Conservation (phyloP, 2,888 invertebrate genomes). For the Trimorus sp. region DNA sequence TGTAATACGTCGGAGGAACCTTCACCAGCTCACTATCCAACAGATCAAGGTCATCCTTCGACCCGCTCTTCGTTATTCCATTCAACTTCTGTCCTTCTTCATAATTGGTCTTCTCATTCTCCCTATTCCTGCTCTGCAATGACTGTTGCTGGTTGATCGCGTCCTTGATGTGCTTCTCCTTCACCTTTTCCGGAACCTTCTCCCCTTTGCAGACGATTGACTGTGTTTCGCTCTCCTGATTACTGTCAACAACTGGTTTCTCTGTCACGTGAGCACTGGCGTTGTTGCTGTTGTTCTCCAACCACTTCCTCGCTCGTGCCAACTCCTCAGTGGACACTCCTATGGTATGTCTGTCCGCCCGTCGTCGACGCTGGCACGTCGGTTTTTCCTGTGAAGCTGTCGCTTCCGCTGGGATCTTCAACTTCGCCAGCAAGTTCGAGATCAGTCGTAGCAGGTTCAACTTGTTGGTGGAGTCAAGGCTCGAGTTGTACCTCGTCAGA, state of each 20-base stretch:
- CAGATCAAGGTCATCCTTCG: slow-evolving; percentile 57
- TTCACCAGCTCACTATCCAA: slow-evolving; percentile 20
- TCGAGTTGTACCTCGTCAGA: slow-evolving; percentile 83
- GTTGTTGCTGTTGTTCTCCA: slow-evolving; percentile 83
- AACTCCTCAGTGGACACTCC: slow-evolving; percentile 92
- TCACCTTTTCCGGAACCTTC: slow-evolving; percentile 33
- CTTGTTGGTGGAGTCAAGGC: slow-evolving; percentile 82
- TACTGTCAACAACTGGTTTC: slow-evolving; percentile 10
- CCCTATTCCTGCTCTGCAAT: slow-evolving; percentile 72
- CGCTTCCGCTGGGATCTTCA: slow-evolving; percentile 79
- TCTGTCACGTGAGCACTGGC: slow-evolving; percentile 28
- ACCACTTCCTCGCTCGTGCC: slow-evolving; percentile 89
- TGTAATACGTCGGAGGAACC: slow-evolving; percentile 48
- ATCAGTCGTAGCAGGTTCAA: slow-evolving; percentile 87
- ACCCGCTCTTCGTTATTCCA: slow-evolving; percentile 45
- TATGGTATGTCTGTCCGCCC: slow-evolving; percentile 90
- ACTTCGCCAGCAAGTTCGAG: slow-evolving; percentile 85
- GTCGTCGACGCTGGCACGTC: slow-evolving; percentile 83
- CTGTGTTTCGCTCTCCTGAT: slow-evolving; percentile 14
- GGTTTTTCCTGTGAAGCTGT: slow-evolving; percentile 80
- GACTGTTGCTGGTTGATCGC: slow-evolving; percentile 80
- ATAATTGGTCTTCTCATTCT: slow-evolving; percentile 47
- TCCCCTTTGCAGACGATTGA: background rate
- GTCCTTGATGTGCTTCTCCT: slow-evolving; percentile 77
- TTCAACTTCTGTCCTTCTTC: slow-evolving; percentile 18